phyloP scores from a whole-genome alignment of 2,888 invertebrate species.

The Pristionchus entomophagus region DNA sequence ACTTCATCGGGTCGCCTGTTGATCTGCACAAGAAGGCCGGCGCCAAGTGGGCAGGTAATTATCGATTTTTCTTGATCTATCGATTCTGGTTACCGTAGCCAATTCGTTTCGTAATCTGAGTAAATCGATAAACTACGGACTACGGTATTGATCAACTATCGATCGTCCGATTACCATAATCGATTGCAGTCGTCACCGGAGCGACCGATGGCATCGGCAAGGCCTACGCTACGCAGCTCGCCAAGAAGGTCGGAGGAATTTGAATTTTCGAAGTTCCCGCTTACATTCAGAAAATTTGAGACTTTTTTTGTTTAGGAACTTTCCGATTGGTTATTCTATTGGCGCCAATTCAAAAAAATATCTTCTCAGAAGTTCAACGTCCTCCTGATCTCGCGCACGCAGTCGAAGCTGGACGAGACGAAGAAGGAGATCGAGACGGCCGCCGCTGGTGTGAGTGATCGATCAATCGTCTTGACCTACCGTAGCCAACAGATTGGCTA shows the following conservation, averaged over 20 bases:
- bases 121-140: too few relatives aligned
- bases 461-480: too few relatives aligned
- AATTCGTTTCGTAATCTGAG: too few relatives aligned
- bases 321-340: not conserved
- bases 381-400: conserved; percentile 71
- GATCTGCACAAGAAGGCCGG: conserved; percentile 71
- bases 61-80: not conserved
- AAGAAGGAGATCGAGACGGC: conserved; percentile 61
- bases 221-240: conserved; percentile 74
- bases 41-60: conserved; percentile 70
- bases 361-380: conserved; percentile 66
- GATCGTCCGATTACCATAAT: not conserved
- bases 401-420: conserved; percentile 70
- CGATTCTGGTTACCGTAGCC: not conserved
- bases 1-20: conserved; percentile 61
- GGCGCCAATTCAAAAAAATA: not conserved
- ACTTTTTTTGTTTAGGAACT: not conserved
- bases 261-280: not conserved
- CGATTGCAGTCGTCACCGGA: conserved; percentile 73
- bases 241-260: conserved; percentile 50
- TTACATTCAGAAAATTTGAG: not conserved
- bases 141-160: not conserved
- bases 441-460: not conserved
- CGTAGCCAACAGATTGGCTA: too few relatives aligned
- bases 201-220: conserved; percentile 75